Conservation (phyloP, 2,113 vertebrate species). For the Myotis brandtii region DNA sequence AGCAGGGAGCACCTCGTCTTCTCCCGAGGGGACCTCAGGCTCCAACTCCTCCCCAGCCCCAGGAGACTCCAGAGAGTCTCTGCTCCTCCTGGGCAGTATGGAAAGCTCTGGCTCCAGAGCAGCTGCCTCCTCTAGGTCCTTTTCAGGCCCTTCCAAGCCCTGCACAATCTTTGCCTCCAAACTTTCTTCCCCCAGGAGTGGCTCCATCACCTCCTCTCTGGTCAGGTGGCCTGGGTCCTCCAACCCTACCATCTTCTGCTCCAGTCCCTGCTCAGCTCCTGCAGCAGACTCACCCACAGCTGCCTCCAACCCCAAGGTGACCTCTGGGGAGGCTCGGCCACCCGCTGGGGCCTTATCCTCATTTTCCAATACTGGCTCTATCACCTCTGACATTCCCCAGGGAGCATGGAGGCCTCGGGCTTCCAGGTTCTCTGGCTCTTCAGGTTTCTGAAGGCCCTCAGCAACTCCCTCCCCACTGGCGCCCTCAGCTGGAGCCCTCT, state of each 20-base stretch:
- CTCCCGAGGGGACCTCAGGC: background rate
- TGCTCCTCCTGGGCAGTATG: background rate
- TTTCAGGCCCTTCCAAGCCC: background rate
- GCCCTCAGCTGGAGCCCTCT: background rate
- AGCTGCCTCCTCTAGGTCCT: background rate
- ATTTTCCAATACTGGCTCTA: background rate
- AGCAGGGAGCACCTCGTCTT: background rate
- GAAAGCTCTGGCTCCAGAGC: background rate
- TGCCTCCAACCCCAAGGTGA: background rate
- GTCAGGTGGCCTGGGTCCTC: background rate
- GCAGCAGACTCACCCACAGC: background rate
- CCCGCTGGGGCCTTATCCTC: background rate
- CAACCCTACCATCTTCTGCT: background rate
- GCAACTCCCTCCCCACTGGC: rapidly evolving
- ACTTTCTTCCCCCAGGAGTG: background rate
- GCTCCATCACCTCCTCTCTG: background rate
- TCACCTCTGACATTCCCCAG: background rate
- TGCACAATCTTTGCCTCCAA: background rate
- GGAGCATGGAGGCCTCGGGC: background rate
- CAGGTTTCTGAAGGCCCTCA: background rate
- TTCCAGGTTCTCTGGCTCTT: background rate
- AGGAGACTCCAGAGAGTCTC: background rate
- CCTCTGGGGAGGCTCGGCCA: background rate
- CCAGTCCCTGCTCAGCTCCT: background rate
- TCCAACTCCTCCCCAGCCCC: background rate